These are phyloP conservation scores for Calliopum simillimum DNA, from an alignment of 2,888 invertebrate genomes.

Conservation along the genomic window DNA sequence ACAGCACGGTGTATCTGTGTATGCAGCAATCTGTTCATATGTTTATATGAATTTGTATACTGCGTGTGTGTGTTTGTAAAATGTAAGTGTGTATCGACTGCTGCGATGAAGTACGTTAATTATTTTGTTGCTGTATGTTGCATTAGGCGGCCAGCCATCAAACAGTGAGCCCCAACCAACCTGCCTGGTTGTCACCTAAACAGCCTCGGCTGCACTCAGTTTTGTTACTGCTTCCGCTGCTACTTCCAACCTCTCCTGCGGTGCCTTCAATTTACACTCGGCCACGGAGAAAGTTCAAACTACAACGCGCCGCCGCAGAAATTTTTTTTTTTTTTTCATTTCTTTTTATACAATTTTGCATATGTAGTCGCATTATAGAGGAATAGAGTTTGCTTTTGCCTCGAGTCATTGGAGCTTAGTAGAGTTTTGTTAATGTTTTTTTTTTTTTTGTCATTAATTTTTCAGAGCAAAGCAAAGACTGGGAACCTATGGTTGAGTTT, in stretches of 20 bases:
- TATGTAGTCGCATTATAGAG: not conserved
- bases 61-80: not conserved
- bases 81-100: constrained; percentile 14
- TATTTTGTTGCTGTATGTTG: constrained; percentile 15
- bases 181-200: not conserved
- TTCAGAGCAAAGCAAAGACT: too few species aligned
- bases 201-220: not conserved
- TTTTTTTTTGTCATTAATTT: too few species aligned
- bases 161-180: not conserved
- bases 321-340: not conserved
- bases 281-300: too few species aligned
- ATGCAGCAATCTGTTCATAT: constrained; percentile 7
- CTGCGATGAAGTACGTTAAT: constrained; percentile 20
- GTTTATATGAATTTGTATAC: constrained; percentile 1
- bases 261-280: too few species aligned
- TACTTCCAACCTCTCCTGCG: too few species aligned
- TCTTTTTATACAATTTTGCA: not conserved
- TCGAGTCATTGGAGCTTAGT: not conserved
- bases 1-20: constrained; percentile 21
- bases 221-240: too few species aligned
- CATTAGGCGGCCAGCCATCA: constrained; percentile 10
- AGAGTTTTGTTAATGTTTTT: too few species aligned
- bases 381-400: not conserved
- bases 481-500: too few species aligned
- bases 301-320: constrained; percentile 3